Evolutionary conservation across 2,888 invertebrate species (phyloP), one percentile per base, ranked within the genome.

Genomic region (Tenthredo amoena): DNA sequence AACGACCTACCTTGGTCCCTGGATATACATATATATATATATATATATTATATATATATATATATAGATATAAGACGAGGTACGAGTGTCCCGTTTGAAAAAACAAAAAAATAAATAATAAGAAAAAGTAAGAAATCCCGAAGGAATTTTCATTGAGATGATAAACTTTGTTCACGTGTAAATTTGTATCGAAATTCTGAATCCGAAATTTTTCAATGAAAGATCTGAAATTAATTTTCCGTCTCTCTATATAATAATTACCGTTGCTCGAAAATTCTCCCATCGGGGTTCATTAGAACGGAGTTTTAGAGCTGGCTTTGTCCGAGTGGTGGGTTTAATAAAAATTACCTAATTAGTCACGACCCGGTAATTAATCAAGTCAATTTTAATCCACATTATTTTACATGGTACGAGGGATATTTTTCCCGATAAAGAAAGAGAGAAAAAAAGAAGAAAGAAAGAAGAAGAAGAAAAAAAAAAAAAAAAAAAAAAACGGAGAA

Each of bases 1-100:
- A 81, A 81, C 81, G 81, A 40, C 40, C 62, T 62, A 40, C 58
- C 37, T 72, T 72, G n/a, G n/a, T 40, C 15, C 72, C n/a, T 5
- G n/a, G 26, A 18, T 68, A 68, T 6, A 65, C 4, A 10, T 26
- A 31, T 50, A 50, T 18, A 15, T 50, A 65, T 31, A 21, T 68
- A 31, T 7, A n/a, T n/a, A n/a, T n/a, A n/a, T n/a, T n/a, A n/a
- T n/a, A 18, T 68, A 68, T 6, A 65, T 3, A 10, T 26, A 31
- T 50, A 65, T 65, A 26, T 4, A 65, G 37, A 31, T 37, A 71
- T 31, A 71, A 15, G 34, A 7, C 71, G 15, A 9, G 37, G 12
- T 26, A 43, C 43, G 26, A 65, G 21, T 58, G 21, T 58, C 58
- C 58, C 21, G 58, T 26, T 3, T 26, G 62, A 12, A 62, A 62